Evolutionary conservation across 2,888 invertebrate genomes (phyloP).

Genomic region (Netelia melanura): DNA sequence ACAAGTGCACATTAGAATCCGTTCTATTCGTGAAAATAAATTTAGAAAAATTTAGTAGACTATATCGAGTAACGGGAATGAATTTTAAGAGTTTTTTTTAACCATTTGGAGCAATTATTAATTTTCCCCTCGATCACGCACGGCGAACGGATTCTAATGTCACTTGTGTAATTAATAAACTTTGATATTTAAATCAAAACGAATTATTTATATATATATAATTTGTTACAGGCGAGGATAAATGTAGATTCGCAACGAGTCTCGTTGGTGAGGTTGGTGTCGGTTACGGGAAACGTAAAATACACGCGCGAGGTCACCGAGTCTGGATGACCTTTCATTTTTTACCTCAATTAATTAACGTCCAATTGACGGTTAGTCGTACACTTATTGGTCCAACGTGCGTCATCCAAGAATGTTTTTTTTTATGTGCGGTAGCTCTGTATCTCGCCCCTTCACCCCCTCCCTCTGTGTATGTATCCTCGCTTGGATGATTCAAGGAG

Average conservation of each 20-base stretch:
- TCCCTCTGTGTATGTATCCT: constrained; percentile 27
- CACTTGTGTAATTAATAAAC: no score
- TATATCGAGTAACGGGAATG: no score
- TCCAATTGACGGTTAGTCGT: constrained; percentile 64
- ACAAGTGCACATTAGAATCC: no score
- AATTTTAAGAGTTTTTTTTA: no score
- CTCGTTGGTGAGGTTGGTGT: not conserved
- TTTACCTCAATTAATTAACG: constrained; percentile 69
- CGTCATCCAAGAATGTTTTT: constrained; percentile 27
- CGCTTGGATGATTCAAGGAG: constrained; percentile 19
- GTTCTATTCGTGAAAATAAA: no score
- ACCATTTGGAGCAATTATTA: no score
- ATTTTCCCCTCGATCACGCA: not conserved
- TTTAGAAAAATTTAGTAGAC: no score
- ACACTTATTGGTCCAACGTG: constrained; percentile 19
- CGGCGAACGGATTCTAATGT: not conserved
- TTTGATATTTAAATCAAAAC: no score
- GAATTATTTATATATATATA: constrained; percentile 30
- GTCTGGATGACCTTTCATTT: constrained; percentile 57
- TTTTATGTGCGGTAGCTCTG: constrained; percentile 2
- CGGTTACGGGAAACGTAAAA: not conserved
- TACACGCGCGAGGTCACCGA: constrained; percentile 36
- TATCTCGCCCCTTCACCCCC: constrained; percentile 30
- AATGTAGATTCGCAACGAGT: constrained; percentile 34
- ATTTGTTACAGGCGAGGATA: constrained; percentile 44